These are phyloP conservation scores for Bradypodion ventrale DNA, from an alignment of 2,797 vertebrate genomes.

Conservation along the genomic window DNA sequence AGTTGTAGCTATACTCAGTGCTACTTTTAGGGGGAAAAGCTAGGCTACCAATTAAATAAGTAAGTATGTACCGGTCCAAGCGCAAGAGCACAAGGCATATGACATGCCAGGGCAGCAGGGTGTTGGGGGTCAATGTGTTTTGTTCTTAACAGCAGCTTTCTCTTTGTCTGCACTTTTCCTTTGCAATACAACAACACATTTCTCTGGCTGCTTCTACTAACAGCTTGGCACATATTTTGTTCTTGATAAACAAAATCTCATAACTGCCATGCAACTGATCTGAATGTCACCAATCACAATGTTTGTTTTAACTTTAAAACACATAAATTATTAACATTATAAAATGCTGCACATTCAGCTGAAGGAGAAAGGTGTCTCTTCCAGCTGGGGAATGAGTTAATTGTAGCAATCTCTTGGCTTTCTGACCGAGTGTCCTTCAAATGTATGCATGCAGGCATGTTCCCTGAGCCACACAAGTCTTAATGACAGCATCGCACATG, in stretches of 20 bases:
- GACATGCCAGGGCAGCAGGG: background rate
- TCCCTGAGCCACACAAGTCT: background rate
- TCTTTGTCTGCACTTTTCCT: background rate
- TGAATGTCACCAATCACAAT: slow-evolving; percentile 16
- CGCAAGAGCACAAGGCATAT: background rate
- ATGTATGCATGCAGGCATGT: slow-evolving; percentile 4
- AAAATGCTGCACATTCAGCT: background rate
- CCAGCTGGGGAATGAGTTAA: slow-evolving; percentile 16
- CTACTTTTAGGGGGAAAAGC: no score
- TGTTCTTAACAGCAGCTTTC: background rate
- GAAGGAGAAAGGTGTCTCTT: slow-evolving; percentile 27
- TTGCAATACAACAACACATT: background rate
- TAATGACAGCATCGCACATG: slow-evolving; percentile 33
- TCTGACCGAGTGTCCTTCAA: slow-evolving; percentile 67
- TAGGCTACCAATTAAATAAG: no score
- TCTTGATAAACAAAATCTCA: slow-evolving; percentile 15
- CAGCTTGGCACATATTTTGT: slow-evolving; percentile 6
- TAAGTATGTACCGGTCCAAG: background rate
- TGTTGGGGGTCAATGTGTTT: background rate
- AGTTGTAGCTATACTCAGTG: no score
- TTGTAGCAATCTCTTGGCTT: slow-evolving; percentile 50
- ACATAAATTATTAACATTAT: background rate
- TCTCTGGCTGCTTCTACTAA: background rate
- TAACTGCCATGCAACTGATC: slow-evolving; percentile 41
- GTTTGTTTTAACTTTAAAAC: slow-evolving; percentile 29